phyloP scores from a whole-genome alignment of 2,797 vertebrate genomes.

The Sebastiscus tertius region DNA sequence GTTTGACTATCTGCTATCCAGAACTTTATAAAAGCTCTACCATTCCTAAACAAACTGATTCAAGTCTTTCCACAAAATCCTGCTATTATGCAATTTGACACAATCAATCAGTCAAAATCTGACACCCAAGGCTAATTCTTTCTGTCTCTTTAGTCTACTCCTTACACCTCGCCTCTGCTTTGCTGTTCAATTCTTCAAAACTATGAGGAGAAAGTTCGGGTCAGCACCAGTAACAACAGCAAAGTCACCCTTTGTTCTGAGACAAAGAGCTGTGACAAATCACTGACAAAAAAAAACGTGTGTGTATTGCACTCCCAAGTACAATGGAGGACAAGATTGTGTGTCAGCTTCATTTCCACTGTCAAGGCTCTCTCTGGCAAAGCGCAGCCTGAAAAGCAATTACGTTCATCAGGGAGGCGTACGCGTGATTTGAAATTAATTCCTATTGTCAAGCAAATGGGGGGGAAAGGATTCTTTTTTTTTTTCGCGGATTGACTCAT shows the following conservation, averaged over 20 bases:
- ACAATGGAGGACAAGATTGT: slow-evolving; percentile 66
- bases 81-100: neutral
- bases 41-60: neutral
- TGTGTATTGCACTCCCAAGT: slow-evolving; percentile 31
- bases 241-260: slow-evolving; percentile 54
- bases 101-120: neutral
- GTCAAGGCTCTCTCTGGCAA: slow-evolving; percentile 55
- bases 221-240: slow-evolving; percentile 39
- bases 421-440: slow-evolving; percentile 66
- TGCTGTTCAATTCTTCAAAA: neutral
- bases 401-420: slow-evolving; percentile 61
- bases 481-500: slow-evolving; percentile 17
- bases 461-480: neutral
- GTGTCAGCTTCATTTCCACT: slow-evolving; percentile 59
- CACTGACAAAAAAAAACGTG: slow-evolving; percentile 36
- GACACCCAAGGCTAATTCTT: neutral
- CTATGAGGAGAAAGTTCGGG: slow-evolving; percentile 28
- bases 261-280: slow-evolving; percentile 63
- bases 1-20: neutral
- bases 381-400: slow-evolving; percentile 69
- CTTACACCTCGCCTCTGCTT: neutral
- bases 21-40: neutral
- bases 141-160: neutral
- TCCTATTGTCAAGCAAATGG: slow-evolving; percentile 63
- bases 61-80: neutral